Evolutionary conservation across 2,797 vertebrate species (phyloP), one percentile per base, ranked within the genome.

Genomic region (Phalloptychus januarius): DNA sequence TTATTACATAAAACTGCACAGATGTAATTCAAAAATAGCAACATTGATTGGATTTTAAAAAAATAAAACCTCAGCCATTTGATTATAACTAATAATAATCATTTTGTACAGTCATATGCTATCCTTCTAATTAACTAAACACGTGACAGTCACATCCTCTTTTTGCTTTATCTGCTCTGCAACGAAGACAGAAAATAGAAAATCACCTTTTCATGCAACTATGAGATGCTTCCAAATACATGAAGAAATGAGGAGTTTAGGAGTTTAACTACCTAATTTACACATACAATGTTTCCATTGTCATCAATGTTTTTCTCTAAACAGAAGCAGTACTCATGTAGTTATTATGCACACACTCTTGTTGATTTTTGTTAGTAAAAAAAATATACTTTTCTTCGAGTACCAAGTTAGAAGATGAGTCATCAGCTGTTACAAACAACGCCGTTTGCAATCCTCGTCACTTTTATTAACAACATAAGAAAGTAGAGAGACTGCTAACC

Each of bases 401-500:
- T 31, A 8, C 13, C 16, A 18, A 8, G 18, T 38, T 20, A 38
- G 3, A 65, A 23, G 61, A 38, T 38, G 33, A 38, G 36, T 11
- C 18, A 38, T 38, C 18, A 11, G 3, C 33, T 23, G 33, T 65
- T 65, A 23, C 16, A 33, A 33, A 23, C 16, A 38, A 38, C 4
- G 18, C 10, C 2, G 8, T 65, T 38, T 38, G 33, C 33, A 33
- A 38, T 3, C 11, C 0, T 11, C 61, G 8, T 15, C 15, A 28
- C 36, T 54, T 56, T 42, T 56, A 42, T 40, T 56, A 74, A 56
- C 61, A 65, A 20, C 81, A 63, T 65, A 71, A 63, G 58, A 79
- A 0, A 20, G 63, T 73, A 25, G 56, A 25, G 46, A 65, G 61
- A 65, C 15, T 23, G 33, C 46, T 69, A 50, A 44, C 52, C 33